Evolutionary conservation across 2,888 invertebrate species (phyloP).

Genomic region (Ophion costatus): DNA sequence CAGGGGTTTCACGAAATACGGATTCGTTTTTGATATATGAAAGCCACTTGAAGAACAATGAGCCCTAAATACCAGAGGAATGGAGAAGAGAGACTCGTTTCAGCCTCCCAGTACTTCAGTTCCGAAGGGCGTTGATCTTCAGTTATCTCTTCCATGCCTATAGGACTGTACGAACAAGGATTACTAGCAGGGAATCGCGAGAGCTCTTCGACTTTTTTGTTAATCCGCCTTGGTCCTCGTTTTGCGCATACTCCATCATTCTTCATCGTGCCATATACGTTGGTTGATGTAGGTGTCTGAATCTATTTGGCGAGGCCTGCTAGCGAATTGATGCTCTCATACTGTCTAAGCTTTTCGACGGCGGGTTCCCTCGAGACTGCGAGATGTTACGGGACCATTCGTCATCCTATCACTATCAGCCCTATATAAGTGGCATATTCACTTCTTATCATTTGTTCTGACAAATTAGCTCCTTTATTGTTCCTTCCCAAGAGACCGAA

Average conservation of each 20-base stretch:
- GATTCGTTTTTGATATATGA: constrained; percentile 45
- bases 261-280: constrained; percentile 15
- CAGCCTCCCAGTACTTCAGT: constrained; percentile 14
- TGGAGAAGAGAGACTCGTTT: constrained; percentile 20
- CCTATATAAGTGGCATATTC: constrained; percentile 4
- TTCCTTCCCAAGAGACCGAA: not conserved
- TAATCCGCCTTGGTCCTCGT: not conserved
- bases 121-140: constrained; percentile 48
- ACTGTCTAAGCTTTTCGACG: constrained; percentile 22
- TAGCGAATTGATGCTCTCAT: not conserved
- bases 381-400: constrained; percentile 8
- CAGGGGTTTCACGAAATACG: not conserved
- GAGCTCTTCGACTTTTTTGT: constrained; percentile 7
- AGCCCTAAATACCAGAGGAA: constrained; percentile 57
- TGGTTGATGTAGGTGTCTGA: constrained; percentile 22
- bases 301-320: constrained; percentile 9
- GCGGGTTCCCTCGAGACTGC: constrained; percentile 17
- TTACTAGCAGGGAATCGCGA: not conserved
- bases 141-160: constrained; percentile 32
- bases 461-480: constrained; percentile 36
- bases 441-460: constrained; percentile 48
- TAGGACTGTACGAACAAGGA: not conserved
- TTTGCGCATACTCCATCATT: constrained; percentile 11
- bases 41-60: constrained; percentile 62
- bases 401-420: constrained; percentile 40